Evolutionary conservation across 1,140 invertebrate genomes (phyloP).

Genomic region (Sinella curviseta): DNA sequence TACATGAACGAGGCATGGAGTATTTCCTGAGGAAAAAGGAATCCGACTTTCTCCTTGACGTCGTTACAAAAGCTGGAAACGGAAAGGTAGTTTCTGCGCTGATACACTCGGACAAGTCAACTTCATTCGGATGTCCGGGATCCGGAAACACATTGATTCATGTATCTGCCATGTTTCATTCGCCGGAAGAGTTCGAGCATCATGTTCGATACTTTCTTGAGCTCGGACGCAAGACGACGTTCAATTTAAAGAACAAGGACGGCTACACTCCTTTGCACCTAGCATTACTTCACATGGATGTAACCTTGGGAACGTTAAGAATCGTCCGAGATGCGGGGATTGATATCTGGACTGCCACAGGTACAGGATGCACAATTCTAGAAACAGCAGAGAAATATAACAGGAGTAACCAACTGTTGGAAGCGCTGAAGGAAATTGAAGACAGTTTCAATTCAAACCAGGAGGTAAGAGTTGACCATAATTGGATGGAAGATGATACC

Average conservation of each 20-base stretch:
- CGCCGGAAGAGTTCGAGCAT: neutral
- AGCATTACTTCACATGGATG: neutral
- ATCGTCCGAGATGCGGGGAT: neutral
- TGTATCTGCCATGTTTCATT: neutral
- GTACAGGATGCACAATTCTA: neutral
- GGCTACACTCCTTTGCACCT: neutral
- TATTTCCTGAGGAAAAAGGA: neutral
- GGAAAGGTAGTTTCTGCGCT: neutral
- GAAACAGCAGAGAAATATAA: neutral
- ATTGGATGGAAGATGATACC: neutral
- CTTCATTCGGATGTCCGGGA: neutral
- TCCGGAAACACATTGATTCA: neutral
- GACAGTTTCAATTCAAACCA: neutral
- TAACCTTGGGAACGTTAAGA: neutral
- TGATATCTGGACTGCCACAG: neutral
- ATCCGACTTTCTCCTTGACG: neutral
- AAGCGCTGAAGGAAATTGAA: neutral
- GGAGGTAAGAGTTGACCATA: neutral
- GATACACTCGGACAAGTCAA: neutral
- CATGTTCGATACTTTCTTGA: neutral
- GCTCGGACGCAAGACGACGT: neutral
- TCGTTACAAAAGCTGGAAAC: neutral
- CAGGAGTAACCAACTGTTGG: neutral
- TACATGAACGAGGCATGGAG: neutral
- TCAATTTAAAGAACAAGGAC: neutral